phyloP scores from a whole-genome alignment of 2,113 vertebrate species.

The Hippopotamus amphibius region DNA sequence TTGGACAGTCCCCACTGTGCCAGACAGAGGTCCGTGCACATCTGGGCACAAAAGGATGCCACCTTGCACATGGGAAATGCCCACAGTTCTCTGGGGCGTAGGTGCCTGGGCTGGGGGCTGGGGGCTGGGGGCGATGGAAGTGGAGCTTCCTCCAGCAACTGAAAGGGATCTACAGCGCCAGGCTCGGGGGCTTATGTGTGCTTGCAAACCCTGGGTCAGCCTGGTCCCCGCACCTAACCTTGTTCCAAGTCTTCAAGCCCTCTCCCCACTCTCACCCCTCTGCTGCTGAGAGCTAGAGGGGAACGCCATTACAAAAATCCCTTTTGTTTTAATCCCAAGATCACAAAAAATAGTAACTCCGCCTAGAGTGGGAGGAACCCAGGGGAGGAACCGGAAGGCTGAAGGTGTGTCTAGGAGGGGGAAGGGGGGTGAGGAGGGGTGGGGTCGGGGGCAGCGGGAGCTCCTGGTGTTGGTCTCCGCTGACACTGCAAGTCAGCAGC shows the following conservation, averaged over 20 bases:
- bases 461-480: not conserved
- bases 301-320: not conserved
- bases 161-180: fast-evolving
- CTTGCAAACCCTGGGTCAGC: not conserved
- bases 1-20: not conserved
- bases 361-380: not conserved
- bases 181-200: not conserved
- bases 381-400: not conserved
- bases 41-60: not conserved
- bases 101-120: not conserved
- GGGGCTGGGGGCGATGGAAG: fast-evolving
- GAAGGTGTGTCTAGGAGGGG: too few species aligned
- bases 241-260: not conserved
- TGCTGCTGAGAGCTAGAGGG: not conserved
- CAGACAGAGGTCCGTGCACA: not conserved
- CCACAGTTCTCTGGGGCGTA: not conserved
- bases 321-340: not conserved
- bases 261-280: too few species aligned
- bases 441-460: not conserved
- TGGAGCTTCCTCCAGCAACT: not conserved
- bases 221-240: not conserved
- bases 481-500: not conserved
- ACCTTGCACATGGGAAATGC: not conserved
- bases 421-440: not conserved
- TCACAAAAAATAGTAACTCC: not conserved